Evolutionary conservation across 2,113 vertebrate species (phyloP).

Genomic region (Pedetes capensis): DNA sequence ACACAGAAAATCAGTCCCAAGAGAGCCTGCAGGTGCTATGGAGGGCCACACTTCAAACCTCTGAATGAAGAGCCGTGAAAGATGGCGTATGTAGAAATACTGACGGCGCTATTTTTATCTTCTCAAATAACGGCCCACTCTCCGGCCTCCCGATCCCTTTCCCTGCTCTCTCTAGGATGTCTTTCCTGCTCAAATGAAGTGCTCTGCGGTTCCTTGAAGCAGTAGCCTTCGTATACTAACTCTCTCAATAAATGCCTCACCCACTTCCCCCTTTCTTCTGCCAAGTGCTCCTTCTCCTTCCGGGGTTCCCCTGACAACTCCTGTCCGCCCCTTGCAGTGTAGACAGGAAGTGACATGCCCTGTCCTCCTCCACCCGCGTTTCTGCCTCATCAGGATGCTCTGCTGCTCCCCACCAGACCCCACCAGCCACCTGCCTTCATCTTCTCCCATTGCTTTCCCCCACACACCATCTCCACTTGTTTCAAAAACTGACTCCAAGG

Average conservation of each 20-base stretch:
- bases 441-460: background rate
- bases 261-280: background rate
- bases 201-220: background rate
- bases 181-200: background rate
- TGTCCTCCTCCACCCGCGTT: background rate
- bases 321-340: background rate
- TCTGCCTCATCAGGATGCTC: background rate
- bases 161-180: background rate
- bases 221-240: background rate
- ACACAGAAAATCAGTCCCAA: background rate
- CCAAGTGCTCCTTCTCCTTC: background rate
- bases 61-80: background rate
- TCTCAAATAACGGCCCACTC: background rate
- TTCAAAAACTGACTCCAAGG: too few species aligned
- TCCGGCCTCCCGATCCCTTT: background rate
- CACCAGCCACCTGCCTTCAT: background rate
- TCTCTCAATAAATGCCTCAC: background rate
- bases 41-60: background rate
- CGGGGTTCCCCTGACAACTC: background rate
- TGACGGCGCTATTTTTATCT: background rate
- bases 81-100: fast-evolving
- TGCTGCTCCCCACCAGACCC: background rate
- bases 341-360: background rate
- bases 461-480: background rate
- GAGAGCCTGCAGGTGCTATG: fast-evolving